Conservation (phyloP, 2,797 vertebrate genomes). For the Simalia tracyae region DNA sequence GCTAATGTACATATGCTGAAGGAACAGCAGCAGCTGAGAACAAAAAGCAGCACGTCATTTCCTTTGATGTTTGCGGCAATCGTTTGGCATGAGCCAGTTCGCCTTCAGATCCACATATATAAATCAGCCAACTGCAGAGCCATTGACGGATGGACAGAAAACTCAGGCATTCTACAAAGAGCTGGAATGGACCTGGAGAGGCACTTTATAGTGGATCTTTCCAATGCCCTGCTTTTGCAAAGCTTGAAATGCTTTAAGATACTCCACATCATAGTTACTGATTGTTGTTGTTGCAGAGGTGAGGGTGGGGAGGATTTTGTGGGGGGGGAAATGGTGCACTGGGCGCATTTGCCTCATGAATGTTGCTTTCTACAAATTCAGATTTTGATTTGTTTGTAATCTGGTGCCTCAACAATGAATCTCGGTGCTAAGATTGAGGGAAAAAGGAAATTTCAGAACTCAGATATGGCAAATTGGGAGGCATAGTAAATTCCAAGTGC, state of each 20-base stretch:
- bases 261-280: not conserved
- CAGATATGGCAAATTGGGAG: not conserved
- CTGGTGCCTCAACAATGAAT: not conserved
- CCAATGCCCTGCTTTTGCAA: not conserved
- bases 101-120: not conserved
- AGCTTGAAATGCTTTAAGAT: not conserved
- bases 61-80: slow-evolving; percentile 53
- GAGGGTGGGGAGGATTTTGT: not conserved
- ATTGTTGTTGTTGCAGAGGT: not conserved
- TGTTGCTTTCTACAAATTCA: not conserved
- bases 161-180: not conserved
- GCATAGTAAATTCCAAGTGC: not conserved
- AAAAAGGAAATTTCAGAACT: not conserved
- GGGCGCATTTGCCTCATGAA: not conserved
- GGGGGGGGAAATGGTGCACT: not conserved
- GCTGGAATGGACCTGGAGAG: not conserved
- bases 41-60: slow-evolving; percentile 49
- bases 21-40: slow-evolving; percentile 42
- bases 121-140: slow-evolving; percentile 44
- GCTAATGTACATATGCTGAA: slow-evolving; percentile 51
- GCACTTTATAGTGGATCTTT: not conserved
- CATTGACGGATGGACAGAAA: not conserved
- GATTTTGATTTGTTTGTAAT: not conserved
- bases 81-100: slow-evolving; percentile 44
- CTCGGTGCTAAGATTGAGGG: not conserved